Percentiles rank a stretch among this genome's conserved stretches.
These are phyloP conservation scores for Semaprochilodus insignis DNA, from an alignment of 2,797 vertebrate genomes.

Conservation along the genomic window DNA sequence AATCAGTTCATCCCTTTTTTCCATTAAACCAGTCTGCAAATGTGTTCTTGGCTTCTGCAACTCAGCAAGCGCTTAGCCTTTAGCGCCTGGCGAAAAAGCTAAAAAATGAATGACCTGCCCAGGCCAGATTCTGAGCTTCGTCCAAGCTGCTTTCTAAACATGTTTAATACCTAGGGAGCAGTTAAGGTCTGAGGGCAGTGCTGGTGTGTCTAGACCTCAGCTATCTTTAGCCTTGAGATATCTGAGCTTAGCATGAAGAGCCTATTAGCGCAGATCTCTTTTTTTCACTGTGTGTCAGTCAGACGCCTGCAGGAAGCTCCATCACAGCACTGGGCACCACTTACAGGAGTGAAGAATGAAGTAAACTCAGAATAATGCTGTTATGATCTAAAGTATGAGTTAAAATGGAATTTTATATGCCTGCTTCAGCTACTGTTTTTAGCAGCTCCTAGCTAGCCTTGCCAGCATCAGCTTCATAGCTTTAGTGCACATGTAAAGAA, in stretches of 20 bases:
- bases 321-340: not conserved
- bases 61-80: too few species aligned
- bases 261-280: slow-evolving; percentile 3
- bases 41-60: too few species aligned
- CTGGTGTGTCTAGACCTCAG: not conserved
- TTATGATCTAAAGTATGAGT: too few species aligned
- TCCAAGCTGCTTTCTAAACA: not conserved
- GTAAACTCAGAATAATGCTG: not conserved
- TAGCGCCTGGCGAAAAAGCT: not conserved
- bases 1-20: not conserved
- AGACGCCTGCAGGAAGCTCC: not conserved
- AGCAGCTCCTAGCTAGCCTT: too few species aligned
- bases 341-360: not conserved
- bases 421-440: too few species aligned
- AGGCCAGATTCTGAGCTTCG: not conserved
- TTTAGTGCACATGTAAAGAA: too few species aligned
- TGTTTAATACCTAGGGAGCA: not conserved
- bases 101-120: not conserved
- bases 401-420: too few species aligned
- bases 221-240: slow-evolving; percentile 40
- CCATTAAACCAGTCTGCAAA: too few species aligned
- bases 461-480: too few species aligned
- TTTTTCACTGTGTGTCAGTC: not conserved
- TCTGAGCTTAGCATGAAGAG: slow-evolving; percentile 32
- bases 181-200: not conserved